Evolutionary conservation across 2,888 invertebrate species (phyloP).

Genomic region (Oxycera nigricornis): DNA sequence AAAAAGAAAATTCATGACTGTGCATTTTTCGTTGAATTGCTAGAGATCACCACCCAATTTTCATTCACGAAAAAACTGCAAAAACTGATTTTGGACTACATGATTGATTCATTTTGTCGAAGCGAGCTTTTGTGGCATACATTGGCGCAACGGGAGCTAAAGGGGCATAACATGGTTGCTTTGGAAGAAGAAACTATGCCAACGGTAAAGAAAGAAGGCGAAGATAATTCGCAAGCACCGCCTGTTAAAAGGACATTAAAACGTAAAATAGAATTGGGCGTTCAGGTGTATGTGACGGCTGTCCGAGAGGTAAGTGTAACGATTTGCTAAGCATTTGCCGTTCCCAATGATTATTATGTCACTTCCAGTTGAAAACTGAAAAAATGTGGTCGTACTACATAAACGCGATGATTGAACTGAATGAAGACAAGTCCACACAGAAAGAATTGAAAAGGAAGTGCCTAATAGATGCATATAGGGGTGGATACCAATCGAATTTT

Average conservation of each 20-base stretch:
- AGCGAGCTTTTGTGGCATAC: slow-evolving; percentile 68
- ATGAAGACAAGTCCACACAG: slow-evolving; percentile 62
- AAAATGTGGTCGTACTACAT: slow-evolving; percentile 67
- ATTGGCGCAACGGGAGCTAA: slow-evolving; percentile 67
- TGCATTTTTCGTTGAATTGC: slow-evolving; percentile 67
- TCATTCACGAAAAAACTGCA: slow-evolving; percentile 68
- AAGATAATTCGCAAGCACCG: slow-evolving; percentile 37
- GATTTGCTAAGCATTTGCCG: background rate
- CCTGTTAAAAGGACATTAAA: slow-evolving; percentile 55
- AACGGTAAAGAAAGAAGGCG: background rate
- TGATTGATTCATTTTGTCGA: slow-evolving; percentile 64
- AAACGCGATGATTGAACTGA: slow-evolving; percentile 66
- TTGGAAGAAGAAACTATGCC: slow-evolving; percentile 37
- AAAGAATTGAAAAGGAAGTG: slow-evolving; percentile 64
- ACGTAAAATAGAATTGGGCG: slow-evolving; percentile 62
- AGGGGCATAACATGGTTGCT: slow-evolving; percentile 59
- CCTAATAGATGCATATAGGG: slow-evolving; percentile 63
- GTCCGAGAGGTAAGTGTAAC: slow-evolving; percentile 57
- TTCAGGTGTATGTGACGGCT: slow-evolving; percentile 64
- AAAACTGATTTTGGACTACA: slow-evolving; percentile 63
- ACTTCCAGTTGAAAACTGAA: slow-evolving; percentile 60
- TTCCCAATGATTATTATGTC: background rate
- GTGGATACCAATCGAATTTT: slow-evolving; percentile 62
- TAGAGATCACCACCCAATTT: slow-evolving; percentile 67
- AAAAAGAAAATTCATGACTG: slow-evolving; percentile 66